phyloP scores from a whole-genome alignment of 2,888 invertebrate genomes.

The Oasisia sp. region DNA sequence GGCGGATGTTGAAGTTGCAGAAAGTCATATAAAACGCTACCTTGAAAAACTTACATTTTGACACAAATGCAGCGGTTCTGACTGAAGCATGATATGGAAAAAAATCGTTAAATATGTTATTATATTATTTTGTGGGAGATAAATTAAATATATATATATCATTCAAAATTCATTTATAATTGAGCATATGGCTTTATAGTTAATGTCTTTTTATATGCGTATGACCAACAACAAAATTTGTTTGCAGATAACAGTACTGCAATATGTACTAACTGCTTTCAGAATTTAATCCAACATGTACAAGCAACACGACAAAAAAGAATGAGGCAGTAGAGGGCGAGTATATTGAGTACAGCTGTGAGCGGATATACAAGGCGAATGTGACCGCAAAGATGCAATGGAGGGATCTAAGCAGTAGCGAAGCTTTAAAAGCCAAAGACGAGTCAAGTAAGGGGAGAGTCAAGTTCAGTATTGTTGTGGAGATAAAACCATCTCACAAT shows the following conservation, averaged over 20 bases:
- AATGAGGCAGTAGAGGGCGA: neutral
- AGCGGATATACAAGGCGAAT: neutral
- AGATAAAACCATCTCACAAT: slow-evolving; percentile 20
- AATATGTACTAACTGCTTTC: neutral
- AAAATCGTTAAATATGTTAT: too few species aligned
- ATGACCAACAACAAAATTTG: too few species aligned
- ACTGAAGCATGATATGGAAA: too few species aligned
- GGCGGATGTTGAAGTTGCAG: too few species aligned
- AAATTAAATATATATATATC: too few species aligned
- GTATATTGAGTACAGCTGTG: neutral
- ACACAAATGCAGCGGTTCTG: too few species aligned
- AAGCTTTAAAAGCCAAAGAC: slow-evolving; percentile 8
- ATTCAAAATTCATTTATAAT: too few species aligned
- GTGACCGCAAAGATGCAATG: neutral
- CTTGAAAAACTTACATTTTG: too few species aligned
- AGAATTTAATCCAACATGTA: neutral
- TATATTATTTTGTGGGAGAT: too few species aligned
- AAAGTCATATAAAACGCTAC: too few species aligned
- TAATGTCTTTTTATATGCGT: too few species aligned
- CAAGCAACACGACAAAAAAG: neutral
- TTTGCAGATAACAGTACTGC: neutral
- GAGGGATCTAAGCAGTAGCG: neutral
- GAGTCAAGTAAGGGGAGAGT: neutral
- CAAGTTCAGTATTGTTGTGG: slow-evolving; percentile 22
- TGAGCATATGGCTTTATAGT: too few species aligned